Conservation (phyloP, 2,797 vertebrate species). For the Cryptoprocta ferox region DNA sequence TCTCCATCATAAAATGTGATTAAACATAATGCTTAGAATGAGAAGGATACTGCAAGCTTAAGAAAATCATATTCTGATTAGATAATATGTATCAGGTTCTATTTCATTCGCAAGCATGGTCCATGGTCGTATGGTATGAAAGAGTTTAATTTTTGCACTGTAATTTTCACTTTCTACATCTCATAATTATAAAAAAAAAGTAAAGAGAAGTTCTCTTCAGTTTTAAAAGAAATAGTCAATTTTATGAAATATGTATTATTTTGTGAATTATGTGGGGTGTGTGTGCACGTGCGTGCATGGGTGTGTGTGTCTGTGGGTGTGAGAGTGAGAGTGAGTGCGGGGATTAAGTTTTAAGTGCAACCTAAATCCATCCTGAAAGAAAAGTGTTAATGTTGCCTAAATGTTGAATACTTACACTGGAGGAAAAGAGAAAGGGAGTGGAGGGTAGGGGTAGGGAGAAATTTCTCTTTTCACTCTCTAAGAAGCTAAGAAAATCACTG, state of each 20-base stretch:
- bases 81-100: not conserved
- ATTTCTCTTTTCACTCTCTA: not conserved
- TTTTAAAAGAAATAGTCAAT: constrained; percentile 35
- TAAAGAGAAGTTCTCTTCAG: not conserved
- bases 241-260: not conserved
- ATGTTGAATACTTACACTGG: not conserved
- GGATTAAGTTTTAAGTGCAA: not conserved
- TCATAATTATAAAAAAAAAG: not conserved
- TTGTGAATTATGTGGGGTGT: not conserved
- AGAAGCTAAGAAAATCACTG: not conserved
- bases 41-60: not conserved
- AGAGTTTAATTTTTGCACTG: not conserved
- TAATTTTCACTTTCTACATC: not conserved
- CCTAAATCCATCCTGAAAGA: not conserved
- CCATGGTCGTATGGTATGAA: not conserved
- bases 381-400: not conserved
- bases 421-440: not conserved
- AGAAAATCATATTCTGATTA: not conserved
- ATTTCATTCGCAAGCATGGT: not conserved
- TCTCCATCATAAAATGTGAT: not conserved
- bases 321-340: not conserved
- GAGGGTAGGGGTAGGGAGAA: not conserved
- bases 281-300: not conserved
- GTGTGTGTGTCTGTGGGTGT: not conserved
- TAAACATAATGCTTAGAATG: not conserved